Evolutionary conservation across 2,797 vertebrate species (phyloP).

Genomic region (Decapterus maruadsi): DNA sequence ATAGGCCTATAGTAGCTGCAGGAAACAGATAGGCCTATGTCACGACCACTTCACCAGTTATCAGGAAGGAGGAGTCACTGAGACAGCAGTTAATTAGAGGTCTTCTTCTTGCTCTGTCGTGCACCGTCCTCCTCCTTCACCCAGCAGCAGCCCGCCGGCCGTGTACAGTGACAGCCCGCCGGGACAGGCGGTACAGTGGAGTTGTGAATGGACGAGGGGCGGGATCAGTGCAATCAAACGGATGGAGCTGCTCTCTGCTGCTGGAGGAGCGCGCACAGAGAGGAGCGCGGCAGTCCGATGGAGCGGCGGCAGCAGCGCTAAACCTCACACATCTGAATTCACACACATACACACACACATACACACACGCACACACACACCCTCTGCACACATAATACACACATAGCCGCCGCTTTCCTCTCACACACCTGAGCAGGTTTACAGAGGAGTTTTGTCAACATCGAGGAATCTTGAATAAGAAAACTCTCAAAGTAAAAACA

Average conservation of each 20-base stretch:
- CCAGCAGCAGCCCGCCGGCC: not conserved
- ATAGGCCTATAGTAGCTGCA: too few species aligned
- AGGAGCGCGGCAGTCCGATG: slow-evolving; percentile 60
- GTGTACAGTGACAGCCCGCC: slow-evolving; percentile 14
- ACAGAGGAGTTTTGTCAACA: slow-evolving; percentile 1
- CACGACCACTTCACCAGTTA: too few species aligned
- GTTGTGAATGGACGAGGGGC: slow-evolving; percentile 45
- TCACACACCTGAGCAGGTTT: not conserved
- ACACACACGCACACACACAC: not conserved
- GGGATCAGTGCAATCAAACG: not conserved
- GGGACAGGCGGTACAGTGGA: slow-evolving; percentile 34
- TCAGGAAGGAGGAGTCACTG: not conserved
- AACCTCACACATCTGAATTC: slow-evolving; percentile 5
- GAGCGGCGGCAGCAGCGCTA: slow-evolving; percentile 41
- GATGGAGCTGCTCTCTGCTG: slow-evolving; percentile 24
- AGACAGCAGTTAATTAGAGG: slow-evolving; percentile 11
- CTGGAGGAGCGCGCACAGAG: slow-evolving; percentile 47
- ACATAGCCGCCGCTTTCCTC: not conserved
- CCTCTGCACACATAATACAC: not conserved
- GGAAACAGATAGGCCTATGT: too few species aligned
- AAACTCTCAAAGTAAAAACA: slow-evolving; percentile 27
- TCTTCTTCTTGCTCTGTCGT: not conserved
- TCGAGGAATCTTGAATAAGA: slow-evolving; percentile 3
- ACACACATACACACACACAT: not conserved
- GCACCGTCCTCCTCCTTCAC: slow-evolving; percentile 6